Evolutionary conservation across 2,888 invertebrate species (phyloP).

Genomic region (Cetonia aurata): DNA sequence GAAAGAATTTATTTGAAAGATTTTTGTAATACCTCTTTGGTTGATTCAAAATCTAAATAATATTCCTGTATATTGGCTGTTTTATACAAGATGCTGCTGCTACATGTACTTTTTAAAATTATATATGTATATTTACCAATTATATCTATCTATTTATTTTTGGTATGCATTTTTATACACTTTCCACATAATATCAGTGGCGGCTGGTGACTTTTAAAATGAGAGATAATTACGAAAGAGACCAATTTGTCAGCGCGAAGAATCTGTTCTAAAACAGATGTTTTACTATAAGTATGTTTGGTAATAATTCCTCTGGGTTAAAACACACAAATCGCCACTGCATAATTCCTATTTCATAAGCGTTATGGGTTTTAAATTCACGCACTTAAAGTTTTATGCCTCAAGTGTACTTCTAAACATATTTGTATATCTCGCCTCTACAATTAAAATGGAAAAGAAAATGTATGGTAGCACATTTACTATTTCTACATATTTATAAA

Average conservation of each 20-base stretch:
- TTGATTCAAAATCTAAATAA: slow-evolving; percentile 29
- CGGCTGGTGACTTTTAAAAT: too few relatives aligned
- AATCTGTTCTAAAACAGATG: too few relatives aligned
- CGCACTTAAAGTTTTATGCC: slow-evolving; percentile 36
- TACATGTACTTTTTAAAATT: background rate
- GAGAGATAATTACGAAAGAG: too few relatives aligned
- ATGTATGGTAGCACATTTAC: slow-evolving; percentile 44
- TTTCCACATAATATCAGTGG: background rate
- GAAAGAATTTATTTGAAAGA: too few relatives aligned
- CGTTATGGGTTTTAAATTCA: slow-evolving; percentile 2
- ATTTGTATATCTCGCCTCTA: slow-evolving; percentile 40
- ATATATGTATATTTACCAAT: slow-evolving; percentile 11
- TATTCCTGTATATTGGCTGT: background rate
- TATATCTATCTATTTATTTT: slow-evolving; percentile 3
- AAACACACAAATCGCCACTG: background rate
- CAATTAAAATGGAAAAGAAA: slow-evolving; percentile 30
- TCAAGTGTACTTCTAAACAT: slow-evolving; percentile 44
- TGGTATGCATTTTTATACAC: slow-evolving; percentile 12
- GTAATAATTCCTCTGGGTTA: too few relatives aligned
- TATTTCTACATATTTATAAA: slow-evolving; percentile 45
- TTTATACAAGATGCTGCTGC: slow-evolving; percentile 13
- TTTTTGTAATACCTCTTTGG: slow-evolving; percentile 2
- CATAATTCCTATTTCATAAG: slow-evolving; percentile 8
- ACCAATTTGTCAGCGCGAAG: too few relatives aligned
- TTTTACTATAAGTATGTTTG: too few relatives aligned